Base-by-base conservation (phyloP, 2,113 vertebrate species). In the Urocolius indicus region DNA sequence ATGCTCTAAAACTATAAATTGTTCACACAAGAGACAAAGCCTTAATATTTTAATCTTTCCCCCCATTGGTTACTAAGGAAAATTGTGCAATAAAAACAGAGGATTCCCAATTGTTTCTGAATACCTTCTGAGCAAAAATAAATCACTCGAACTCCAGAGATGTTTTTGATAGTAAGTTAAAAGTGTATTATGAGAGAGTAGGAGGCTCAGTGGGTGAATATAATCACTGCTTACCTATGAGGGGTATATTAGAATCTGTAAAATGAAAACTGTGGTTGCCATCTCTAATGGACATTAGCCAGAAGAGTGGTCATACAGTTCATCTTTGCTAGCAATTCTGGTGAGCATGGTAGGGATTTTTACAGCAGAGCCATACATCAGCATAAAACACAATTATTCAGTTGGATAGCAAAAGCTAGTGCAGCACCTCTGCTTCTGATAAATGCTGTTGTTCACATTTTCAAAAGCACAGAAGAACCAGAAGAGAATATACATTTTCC, bases 161-260 rank as follows among this genome's bases (percentile, higher is more conserved):
- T 87, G 75, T 87, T 94, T 95, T 61, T 90, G 82, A 96, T 65
- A 86, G 77, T 69, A n/a, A 95, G 46, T 61, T 89, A 88, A 87
- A 96, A 68, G 83, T 89, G 46, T 66, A 41, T 90, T 94, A 73
- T 30, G 29, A 57, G 41, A 48, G n/a, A 84, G 93, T 84, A 92
- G 92, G 83, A 96, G 95, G 83, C 49, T 93, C 0, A 0, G 76
- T 94, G 83, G 86, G 83, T 89, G 88, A 96, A 79, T 68, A 82
- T 49, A 92, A 90, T 92, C 52, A 29, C 54, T 90, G 57, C 66
- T 91, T 80, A 94, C 49, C 73, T 92, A 5, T 77, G 21, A 78
- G 30, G 12, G 27, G 27, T 59, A 27, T 62, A 80, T 84, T 72
- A 83, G 69, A 90, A 75, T 58, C 90, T 84, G 19, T 89, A 87